A percentile compares a stretch with the other conserved stretches of the same genome.
Conservation (phyloP, 1,140 invertebrate species). For the Aplysia californica region DNA sequence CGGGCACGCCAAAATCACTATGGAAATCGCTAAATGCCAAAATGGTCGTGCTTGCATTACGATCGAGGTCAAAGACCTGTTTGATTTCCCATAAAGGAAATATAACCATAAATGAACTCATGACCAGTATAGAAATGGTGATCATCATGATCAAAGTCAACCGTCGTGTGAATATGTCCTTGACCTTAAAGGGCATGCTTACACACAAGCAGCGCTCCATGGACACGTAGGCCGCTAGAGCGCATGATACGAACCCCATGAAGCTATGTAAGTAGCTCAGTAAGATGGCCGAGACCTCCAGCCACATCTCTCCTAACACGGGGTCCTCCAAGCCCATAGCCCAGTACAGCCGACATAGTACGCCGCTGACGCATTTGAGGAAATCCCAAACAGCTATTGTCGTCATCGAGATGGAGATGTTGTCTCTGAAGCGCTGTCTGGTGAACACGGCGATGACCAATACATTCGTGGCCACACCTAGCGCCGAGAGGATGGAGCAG, state of each 20-base stretch:
- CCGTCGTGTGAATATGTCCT: neutral
- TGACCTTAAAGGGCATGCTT: slow-evolving; percentile 5
- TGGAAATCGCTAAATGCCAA: neutral
- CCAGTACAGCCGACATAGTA: neutral
- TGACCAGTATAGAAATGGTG: neutral
- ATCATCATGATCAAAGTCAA: neutral
- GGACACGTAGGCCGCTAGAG: neutral
- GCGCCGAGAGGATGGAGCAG: neutral
- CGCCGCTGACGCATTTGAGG: neutral
- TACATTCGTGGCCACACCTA: slow-evolving; percentile 2
- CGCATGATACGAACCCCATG: neutral
- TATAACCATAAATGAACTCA: neutral
- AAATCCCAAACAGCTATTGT: slow-evolving; percentile 8
- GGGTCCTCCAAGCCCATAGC: neutral
- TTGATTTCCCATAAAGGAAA: neutral
- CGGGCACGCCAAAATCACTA: neutral
- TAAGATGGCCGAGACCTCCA: neutral
- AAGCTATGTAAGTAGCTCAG: neutral
- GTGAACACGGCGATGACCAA: neutral
- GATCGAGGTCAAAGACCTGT: neutral
- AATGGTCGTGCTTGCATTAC: neutral
- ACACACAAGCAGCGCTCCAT: neutral
- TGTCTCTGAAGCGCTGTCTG: slow-evolving; percentile 9
- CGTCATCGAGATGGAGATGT: neutral
- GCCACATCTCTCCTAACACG: neutral